Conservation (phyloP, 1,140 invertebrate genomes). For the Trissolcus basalis region DNA sequence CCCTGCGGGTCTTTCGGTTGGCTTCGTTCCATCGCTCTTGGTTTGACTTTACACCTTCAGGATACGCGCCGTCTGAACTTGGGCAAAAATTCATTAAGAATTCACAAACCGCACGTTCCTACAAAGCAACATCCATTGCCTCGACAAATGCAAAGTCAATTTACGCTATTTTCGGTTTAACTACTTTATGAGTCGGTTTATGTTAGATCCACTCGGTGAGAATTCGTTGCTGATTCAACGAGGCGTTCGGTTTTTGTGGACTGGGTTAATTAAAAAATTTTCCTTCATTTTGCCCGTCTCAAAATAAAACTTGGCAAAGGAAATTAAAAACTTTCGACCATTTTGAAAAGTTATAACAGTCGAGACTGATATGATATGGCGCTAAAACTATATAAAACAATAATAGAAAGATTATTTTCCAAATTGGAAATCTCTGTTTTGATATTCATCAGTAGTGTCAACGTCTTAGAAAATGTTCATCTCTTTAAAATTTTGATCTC, state of each 20-base stretch:
- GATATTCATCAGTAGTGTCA: no score
- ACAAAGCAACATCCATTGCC: constrained; percentile 41
- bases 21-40: constrained; percentile 61
- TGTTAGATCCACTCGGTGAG: constrained; percentile 39
- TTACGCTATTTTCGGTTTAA: constrained; percentile 54
- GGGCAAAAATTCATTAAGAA: constrained; percentile 58
- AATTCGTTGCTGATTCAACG: constrained; percentile 36
- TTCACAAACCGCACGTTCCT: constrained; percentile 42
- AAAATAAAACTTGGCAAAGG: constrained; percentile 1
- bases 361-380: constrained; percentile 40
- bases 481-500: no score
- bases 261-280: constrained; percentile 30
- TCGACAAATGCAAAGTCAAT: constrained; percentile 44
- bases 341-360: constrained; percentile 4
- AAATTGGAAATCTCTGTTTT: no score
- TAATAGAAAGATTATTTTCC: no score
- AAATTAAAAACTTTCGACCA: no score
- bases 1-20: constrained; percentile 59
- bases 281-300: constrained; percentile 6
- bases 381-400: no score
- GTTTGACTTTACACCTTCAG: constrained; percentile 60
- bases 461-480: no score
- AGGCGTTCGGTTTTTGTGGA: constrained; percentile 10
- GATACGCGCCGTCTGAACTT: constrained; percentile 46
- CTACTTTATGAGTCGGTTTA: constrained; percentile 46